Base-by-base conservation (phyloP, 2,113 vertebrate species). In the Collichthys lucidus region DNA sequence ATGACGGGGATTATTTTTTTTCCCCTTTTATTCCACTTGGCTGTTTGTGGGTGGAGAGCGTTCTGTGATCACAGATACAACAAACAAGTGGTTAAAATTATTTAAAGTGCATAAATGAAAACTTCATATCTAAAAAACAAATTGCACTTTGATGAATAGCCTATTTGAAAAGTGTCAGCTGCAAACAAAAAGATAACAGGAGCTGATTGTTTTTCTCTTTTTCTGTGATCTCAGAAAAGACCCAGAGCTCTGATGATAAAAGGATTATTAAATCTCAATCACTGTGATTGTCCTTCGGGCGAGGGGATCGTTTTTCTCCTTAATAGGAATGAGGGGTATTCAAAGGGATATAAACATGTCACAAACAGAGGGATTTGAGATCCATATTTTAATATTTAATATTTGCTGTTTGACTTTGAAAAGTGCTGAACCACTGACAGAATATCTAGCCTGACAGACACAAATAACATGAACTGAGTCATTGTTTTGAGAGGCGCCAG, bases 221-320 rank as follows among this genome's bases (percentile, higher is more conserved):
- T 24, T 2, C n/a, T 62, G 62, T 55, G 46, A 79, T 82, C 35
- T 82, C 1, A 76, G 42, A 46, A 55, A 44, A 71, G 20, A 63
- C 40, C 1, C 16, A 35, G n/a, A 4, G 47, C 74, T 85, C 53
- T 65, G 60, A 77, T 10, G 31, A 80, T 82, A 69, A 80, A 67
- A 63, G 71, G 57, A 91, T 83, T 62, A 88, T 66, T 61, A 49
- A 46, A 72, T 86, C 35, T 78, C 60, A 64, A 5, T 64, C 35
- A 71, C 64, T 80, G 53, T 55, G 35, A 67, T 52, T 68, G 81
- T 62, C 57, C 65, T 84, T 71, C 16, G 50, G 69, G 35, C 14
- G 26, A 26, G 7, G 3, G 17, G 35, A 56, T 35, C 22, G 2
- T 24, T 55, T 47, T 59, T 53, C 55, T 67, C 10, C 47, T 19